Conservation (phyloP, 2,888 invertebrate species). For the Drosophila quinaria region DNA sequence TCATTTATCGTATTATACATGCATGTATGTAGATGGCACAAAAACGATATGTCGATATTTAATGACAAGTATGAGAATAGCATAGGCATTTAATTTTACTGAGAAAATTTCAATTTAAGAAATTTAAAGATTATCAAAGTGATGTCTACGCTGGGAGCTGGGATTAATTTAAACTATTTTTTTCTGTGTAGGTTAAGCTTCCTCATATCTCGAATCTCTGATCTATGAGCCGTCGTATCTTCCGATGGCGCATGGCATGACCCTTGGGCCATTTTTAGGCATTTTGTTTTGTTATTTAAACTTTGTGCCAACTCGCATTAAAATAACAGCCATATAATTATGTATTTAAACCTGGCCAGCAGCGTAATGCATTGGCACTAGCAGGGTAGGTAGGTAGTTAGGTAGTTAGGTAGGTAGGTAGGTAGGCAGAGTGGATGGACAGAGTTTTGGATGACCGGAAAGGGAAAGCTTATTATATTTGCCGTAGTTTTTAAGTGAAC, state of each 20-base stretch:
- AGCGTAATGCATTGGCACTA: conserved; percentile 54
- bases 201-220: conserved; percentile 49
- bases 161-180: too few relatives aligned
- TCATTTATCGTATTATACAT: too few relatives aligned
- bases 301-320: conserved; percentile 75
- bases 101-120: too few relatives aligned
- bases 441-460: conserved; percentile 10
- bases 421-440: not conserved
- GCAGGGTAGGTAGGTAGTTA: not conserved
- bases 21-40: too few relatives aligned
- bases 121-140: too few relatives aligned
- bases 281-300: conserved; percentile 51
- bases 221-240: conserved; percentile 47
- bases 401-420: not conserved
- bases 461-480: conserved; percentile 71
- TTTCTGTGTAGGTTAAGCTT: conserved; percentile 15
- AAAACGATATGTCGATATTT: too few relatives aligned
- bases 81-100: too few relatives aligned
- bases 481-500: conserved; percentile 68
- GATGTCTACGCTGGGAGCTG: too few relatives aligned
- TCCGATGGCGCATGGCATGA: conserved; percentile 31
- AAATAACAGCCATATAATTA: conserved; percentile 74
- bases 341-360: conserved; percentile 68
- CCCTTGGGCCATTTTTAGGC: conserved; percentile 39
- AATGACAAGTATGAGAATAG: too few relatives aligned